Evolutionary conservation across 2,113 vertebrate species (phyloP).

Genomic region (Tylochromis polylepis): DNA sequence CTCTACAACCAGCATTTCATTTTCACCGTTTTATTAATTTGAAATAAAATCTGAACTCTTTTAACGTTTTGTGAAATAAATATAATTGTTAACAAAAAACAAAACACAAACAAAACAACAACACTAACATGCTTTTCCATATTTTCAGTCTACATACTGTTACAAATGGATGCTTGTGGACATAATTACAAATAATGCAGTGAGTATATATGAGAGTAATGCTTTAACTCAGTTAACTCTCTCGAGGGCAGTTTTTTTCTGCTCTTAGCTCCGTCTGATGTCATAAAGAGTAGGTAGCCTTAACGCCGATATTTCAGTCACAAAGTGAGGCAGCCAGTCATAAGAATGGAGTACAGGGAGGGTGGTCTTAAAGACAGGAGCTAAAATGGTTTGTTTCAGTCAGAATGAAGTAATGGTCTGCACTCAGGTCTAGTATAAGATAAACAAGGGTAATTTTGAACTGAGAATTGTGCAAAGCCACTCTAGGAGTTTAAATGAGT

Average conservation of each 20-base stretch:
- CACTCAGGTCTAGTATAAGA: not conserved
- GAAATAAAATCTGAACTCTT: not conserved
- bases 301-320: not conserved
- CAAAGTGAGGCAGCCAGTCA: not conserved
- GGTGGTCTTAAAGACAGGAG: not conserved
- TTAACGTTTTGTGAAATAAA: fast-evolving
- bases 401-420: not conserved
- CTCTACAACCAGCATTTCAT: not conserved
- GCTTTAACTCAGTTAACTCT: not conserved
- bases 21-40: not conserved
- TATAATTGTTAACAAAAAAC: not conserved
- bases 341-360: not conserved
- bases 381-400: not conserved
- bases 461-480: not conserved
- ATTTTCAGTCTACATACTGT: not conserved
- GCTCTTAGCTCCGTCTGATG: not conserved
- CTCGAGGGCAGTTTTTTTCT: not conserved
- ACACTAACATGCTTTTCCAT: not conserved
- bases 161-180: not conserved
- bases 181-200: not conserved
- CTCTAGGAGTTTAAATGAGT: not conserved
- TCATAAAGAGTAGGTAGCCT: not conserved
- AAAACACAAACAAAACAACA: not conserved
- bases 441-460: not conserved
- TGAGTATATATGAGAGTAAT: not conserved